Evolutionary conservation across 2,797 vertebrate species (phyloP).

Genomic region (Emydoidea blandingii): DNA sequence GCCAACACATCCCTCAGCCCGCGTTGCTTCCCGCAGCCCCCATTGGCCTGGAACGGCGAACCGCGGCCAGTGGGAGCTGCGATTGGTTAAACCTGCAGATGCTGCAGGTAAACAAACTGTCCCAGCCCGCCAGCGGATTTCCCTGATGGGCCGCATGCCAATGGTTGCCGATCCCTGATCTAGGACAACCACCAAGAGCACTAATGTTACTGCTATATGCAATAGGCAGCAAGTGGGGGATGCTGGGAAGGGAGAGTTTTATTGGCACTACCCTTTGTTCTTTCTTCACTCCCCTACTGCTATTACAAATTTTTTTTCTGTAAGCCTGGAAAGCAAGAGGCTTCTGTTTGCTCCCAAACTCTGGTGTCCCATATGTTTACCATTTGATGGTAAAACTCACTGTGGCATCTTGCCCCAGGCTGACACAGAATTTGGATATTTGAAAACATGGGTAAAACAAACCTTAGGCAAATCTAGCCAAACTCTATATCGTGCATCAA

Average conservation of each 20-base stretch:
- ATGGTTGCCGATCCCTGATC: background rate
- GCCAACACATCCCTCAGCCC: too few relatives aligned
- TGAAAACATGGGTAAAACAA: background rate
- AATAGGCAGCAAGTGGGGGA: background rate
- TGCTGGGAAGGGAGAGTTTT: background rate
- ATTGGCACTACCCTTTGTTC: background rate
- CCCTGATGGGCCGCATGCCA: too few relatives aligned
- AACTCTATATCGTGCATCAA: background rate
- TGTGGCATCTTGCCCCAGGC: background rate
- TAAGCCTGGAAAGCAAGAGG: background rate
- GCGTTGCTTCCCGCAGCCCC: too few relatives aligned
- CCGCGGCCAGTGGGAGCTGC: too few relatives aligned
- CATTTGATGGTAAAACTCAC: background rate
- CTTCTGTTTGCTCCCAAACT: background rate
- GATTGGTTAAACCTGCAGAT: too few relatives aligned
- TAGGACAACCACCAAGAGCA: background rate
- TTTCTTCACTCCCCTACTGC: background rate
- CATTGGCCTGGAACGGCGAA: too few relatives aligned
- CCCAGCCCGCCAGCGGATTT: too few relatives aligned
- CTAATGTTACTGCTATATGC: background rate
- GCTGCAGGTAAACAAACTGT: too few relatives aligned
- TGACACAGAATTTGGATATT: background rate
- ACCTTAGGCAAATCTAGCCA: background rate
- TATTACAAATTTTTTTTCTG: background rate
- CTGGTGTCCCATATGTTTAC: background rate